phyloP scores from a whole-genome alignment of 2,888 invertebrate genomes.

The Blomia tropicalis region DNA sequence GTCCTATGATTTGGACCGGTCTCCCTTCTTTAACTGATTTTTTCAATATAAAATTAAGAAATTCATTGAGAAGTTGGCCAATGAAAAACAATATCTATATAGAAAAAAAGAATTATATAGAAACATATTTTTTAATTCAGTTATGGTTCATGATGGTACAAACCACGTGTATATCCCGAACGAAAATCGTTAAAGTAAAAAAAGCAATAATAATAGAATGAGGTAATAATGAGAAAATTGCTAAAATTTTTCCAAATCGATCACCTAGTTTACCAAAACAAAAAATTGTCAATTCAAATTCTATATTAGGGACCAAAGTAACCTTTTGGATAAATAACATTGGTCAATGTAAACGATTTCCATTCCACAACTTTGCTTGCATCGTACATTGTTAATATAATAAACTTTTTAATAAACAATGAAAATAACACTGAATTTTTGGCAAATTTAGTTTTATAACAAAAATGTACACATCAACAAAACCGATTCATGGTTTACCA shows the following conservation, averaged over 20 bases:
- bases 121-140: slow-evolving; percentile 1
- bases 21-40: slow-evolving; percentile 1
- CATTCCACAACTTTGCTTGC: slow-evolving; percentile 20
- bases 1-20: background rate
- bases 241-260: slow-evolving; percentile 16
- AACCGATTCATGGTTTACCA: no score
- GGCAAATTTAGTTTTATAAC: no score
- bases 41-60: slow-evolving; percentile 15
- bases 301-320: no score
- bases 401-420: no score
- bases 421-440: no score
- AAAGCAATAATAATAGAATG: slow-evolving; percentile 20
- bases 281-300: background rate
- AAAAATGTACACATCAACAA: no score
- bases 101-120: background rate
- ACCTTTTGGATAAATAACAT: slow-evolving; percentile 23
- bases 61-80: slow-evolving; percentile 24
- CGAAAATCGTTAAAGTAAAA: slow-evolving; percentile 17
- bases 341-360: slow-evolving; percentile 17
- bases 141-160: background rate
- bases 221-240: slow-evolving; percentile 17
- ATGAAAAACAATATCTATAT: slow-evolving; percentile 21
- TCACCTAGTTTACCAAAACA: slow-evolving; percentile 19
- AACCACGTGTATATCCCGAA: slow-evolving; percentile 21
- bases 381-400: no score